Evolutionary conservation across 35 echinoderm and acorn worm species (phyloP).

Genomic region (Amphiura filiformis): DNA sequence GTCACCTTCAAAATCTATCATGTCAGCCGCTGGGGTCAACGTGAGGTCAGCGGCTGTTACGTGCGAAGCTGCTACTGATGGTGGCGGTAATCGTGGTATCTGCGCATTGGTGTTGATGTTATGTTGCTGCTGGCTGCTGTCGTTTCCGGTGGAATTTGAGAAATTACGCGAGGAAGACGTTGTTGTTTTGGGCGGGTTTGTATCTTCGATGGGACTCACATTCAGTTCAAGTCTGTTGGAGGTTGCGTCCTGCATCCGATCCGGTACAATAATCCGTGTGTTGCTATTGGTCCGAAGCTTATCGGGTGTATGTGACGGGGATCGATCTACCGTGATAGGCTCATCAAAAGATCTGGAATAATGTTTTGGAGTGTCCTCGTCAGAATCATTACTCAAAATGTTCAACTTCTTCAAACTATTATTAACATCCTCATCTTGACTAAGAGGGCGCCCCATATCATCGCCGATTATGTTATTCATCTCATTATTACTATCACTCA

Average conservation of each 20-base stretch:
- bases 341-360: slow-evolving; percentile 30
- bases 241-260: slow-evolving; percentile 72
- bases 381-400: slow-evolving; percentile 43
- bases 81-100: slow-evolving; percentile 8
- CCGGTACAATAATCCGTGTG: slow-evolving; percentile 57
- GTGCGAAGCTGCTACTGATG: neutral
- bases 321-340: slow-evolving; percentile 22
- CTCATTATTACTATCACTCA: slow-evolving; percentile 69
- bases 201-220: slow-evolving; percentile 8
- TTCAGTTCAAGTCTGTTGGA: slow-evolving; percentile 67
- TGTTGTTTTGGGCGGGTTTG: neutral
- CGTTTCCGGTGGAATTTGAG: neutral
- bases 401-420: slow-evolving; percentile 70
- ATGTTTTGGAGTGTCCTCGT: slow-evolving; percentile 14
- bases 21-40: neutral
- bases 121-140: neutral
- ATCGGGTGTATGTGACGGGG: neutral
- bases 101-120: slow-evolving; percentile 10
- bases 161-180: neutral
- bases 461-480: slow-evolving; percentile 34
- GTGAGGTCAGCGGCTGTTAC: neutral
- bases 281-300: slow-evolving; percentile 37
- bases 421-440: slow-evolving; percentile 41
- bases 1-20: slow-evolving; percentile 1
- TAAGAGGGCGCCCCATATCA: slow-evolving; percentile 16